Base-by-base conservation (phyloP, 2,797 vertebrate genomes). In the Silurus lanzhouensis region DNA sequence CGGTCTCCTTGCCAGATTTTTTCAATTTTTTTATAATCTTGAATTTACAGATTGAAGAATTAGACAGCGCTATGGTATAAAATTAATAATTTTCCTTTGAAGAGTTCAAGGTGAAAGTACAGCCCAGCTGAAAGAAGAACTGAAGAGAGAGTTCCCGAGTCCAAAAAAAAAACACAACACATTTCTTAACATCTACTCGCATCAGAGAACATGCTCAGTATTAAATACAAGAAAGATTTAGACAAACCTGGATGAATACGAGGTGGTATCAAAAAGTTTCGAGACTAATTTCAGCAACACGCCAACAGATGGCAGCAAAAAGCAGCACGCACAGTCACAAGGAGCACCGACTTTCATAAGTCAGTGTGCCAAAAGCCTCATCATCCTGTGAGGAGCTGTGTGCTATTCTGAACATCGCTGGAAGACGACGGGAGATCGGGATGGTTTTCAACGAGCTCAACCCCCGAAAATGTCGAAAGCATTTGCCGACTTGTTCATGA, bases 81-180 rank as follows among this genome's bases (percentile, higher is more conserved):
- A 82, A 72, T 22, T 20, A n/a, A 80, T 75, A 7, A 55, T 81
- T 48, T 63, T 81, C n/a, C 61, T 48, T 74, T 81, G 83, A 89
- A 85, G 81, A 63, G 44, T 74, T 55, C 67, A 15, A 84, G 48
- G 74, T 38, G 55, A 76, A 44, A 27, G 60, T 17, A 76, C 60
- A 75, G 38, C 61, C 15, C 71, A 76, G 66, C 58, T 58, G 15
- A 75, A 81, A 77, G 25, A 22, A 70, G 58, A 75, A 31, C 17
- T 70, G 71, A 57, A 83, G 44, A 78, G 19, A 27, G 25, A 64
- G 68, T 5, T 6, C 31, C 68, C 19, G 25, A 75, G 44, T 63
- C 70, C 82, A 76, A 71, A 79, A 19, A 19, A 22, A 7, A 25
- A 76, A 52, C 1, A 74, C 79, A 38, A 60, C 10, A 82, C 14